Base-by-base conservation (phyloP, 2,797 vertebrate species). In the Falco novaeseelandiae region DNA sequence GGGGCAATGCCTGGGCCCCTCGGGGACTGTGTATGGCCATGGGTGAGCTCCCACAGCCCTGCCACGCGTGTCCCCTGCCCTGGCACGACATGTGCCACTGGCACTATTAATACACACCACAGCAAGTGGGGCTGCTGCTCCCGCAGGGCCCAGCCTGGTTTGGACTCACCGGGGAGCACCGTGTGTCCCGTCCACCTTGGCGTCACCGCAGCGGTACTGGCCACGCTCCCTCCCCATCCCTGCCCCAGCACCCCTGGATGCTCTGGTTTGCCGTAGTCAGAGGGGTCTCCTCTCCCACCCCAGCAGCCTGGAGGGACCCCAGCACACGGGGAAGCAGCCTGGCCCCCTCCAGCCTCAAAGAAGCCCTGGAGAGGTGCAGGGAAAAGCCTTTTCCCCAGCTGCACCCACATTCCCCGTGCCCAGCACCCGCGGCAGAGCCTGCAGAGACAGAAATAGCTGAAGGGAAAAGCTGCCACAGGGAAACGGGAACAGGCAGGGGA, bases 181-280 rank as follows among this genome's bases (percentile, higher is more conserved):
- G 2, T 0, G 7, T 10, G 15, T 40, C 65, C 65, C 3, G 0
- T 2, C 48, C 5, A 23, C 52, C 59, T 34, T 10, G 52, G 85
- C 42, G 52, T 26, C 0, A 0, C 51, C 54, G 2, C 0, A 0
- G 26, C 2, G 6, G 22, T 22, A 14, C 22, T 0, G 0, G 7
- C 38, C 1, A 0, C 0, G 29, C 8, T 62, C 46, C 25, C 34
- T 21, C 16, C 22, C 21, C 3, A 1, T 2, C 30, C 44, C 19
- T 8, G 9, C 3, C 29, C 26, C 0, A 2, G 44, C 69, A 38
- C 36, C 17, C 70, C 16, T 7, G 3, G 21, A 6, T 34, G 16
- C 22, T 44, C 62, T 1, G 2, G 15, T 46, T 59, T 67, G 21
- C 36, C 5, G 0, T 7, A 3, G n/a, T 3, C 48, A 86, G 59